phyloP scores from a whole-genome alignment of 1,140 invertebrate species.

The Ylistrum balloti region DNA sequence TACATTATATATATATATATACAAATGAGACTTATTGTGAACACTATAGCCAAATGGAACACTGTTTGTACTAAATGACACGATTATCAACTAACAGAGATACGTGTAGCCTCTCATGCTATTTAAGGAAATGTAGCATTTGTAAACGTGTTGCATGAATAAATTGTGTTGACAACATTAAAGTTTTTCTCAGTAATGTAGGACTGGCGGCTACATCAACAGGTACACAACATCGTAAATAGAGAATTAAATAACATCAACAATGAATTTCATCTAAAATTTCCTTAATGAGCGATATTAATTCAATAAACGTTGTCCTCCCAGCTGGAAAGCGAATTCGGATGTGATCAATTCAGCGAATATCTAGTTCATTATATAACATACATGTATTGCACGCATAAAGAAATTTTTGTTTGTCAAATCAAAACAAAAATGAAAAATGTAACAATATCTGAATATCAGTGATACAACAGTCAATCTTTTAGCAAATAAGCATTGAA shows the following conservation, averaged over 20 bases:
- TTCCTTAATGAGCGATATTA: not conserved
- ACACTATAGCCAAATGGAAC: not conserved
- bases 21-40: not conserved
- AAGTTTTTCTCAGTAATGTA: not conserved
- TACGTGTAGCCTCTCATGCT: not conserved
- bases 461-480: not conserved
- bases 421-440: not conserved
- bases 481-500: not conserved
- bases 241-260: not conserved
- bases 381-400: constrained; percentile 36
- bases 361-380: too few species aligned
- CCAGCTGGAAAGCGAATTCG: not conserved
- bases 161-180: not conserved
- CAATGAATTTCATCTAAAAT: not conserved
- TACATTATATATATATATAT: not conserved
- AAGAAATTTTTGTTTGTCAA: not conserved
- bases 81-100: not conserved
- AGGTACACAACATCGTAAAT: not conserved
- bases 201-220: not conserved
- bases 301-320: too few species aligned
- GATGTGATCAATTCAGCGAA: not conserved
- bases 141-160: not conserved
- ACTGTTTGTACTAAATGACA: not conserved
- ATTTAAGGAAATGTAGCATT: too few species aligned
- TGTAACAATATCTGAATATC: constrained; percentile 14